Evolutionary conservation across 2,113 vertebrate genomes (phyloP).

Genomic region (Brachyistius frenatus): DNA sequence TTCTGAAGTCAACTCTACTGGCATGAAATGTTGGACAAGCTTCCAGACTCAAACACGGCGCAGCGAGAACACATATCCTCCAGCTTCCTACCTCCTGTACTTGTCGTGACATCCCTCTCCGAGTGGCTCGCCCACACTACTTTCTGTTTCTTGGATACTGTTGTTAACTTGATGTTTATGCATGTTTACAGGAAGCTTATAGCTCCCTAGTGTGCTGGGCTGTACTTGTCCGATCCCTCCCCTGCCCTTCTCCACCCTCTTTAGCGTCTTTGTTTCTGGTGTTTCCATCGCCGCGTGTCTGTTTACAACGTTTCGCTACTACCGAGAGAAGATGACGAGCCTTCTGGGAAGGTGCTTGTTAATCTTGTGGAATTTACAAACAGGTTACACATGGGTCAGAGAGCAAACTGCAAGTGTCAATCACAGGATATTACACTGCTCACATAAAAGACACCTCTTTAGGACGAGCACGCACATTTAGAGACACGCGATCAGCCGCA

Average conservation of each 20-base stretch:
- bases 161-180: conserved; percentile 61
- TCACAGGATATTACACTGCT: conserved; percentile 19
- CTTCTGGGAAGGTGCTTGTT: conserved; percentile 54
- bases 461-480: neutral
- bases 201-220: conserved; percentile 27
- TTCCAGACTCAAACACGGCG: conserved; percentile 19
- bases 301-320: conserved; percentile 45
- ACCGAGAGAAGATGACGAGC: conserved; percentile 36
- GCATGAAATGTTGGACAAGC: conserved; percentile 1
- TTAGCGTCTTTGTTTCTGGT: conserved; percentile 36
- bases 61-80: conserved; percentile 36
- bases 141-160: conserved; percentile 48
- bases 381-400: conserved; percentile 19
- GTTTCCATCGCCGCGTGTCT: conserved; percentile 35
- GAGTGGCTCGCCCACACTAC: neutral
- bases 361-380: conserved; percentile 58
- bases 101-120: conserved; percentile 18
- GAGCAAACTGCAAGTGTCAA: conserved; percentile 13
- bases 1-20: neutral
- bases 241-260: conserved; percentile 23
- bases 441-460: conserved; percentile 13
- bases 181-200: conserved; percentile 30
- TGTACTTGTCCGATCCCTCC: neutral
- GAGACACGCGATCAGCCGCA: conserved; percentile 1
- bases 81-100: conserved; percentile 11